A percentile compares a stretch with the other conserved stretches of the same genome.
Evolutionary conservation across 2,113 vertebrate species (phyloP).

Genomic region (Alligator sinensis): DNA sequence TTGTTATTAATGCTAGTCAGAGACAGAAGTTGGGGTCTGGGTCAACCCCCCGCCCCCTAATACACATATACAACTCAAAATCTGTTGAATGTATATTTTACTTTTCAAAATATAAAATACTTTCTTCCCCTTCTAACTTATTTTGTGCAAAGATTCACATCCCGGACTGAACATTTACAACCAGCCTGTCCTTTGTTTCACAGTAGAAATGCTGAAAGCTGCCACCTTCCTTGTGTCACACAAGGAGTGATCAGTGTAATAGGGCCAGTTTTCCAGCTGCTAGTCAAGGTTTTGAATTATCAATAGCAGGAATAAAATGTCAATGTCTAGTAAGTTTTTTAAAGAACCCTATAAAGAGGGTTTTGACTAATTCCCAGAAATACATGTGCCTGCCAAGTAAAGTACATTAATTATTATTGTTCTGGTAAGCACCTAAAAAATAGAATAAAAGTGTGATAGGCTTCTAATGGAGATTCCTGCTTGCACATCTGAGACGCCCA

Average conservation of each 20-base stretch:
- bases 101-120: background rate
- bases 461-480: rapidly evolving
- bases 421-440: background rate
- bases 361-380: background rate
- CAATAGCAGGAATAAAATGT: rapidly evolving
- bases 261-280: rapidly evolving
- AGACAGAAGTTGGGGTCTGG: background rate
- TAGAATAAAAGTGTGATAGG: background rate
- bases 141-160: rapidly evolving
- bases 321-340: no score
- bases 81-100: background rate
- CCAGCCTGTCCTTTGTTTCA: background rate
- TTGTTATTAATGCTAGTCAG: background rate
- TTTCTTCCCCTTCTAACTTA: rapidly evolving
- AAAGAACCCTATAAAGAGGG: no score
- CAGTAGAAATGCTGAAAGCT: background rate
- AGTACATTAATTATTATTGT: rapidly evolving
- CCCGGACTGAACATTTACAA: background rate
- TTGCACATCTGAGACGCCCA: rapidly evolving
- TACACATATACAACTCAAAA: background rate
- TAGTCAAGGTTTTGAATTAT: rapidly evolving
- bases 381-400: background rate
- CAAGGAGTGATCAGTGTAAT: slow-evolving; percentile 67
- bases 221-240: background rate
- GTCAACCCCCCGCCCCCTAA: background rate